Conservation (phyloP, 2,888 invertebrate species). For the Ypsolopha sequella region DNA sequence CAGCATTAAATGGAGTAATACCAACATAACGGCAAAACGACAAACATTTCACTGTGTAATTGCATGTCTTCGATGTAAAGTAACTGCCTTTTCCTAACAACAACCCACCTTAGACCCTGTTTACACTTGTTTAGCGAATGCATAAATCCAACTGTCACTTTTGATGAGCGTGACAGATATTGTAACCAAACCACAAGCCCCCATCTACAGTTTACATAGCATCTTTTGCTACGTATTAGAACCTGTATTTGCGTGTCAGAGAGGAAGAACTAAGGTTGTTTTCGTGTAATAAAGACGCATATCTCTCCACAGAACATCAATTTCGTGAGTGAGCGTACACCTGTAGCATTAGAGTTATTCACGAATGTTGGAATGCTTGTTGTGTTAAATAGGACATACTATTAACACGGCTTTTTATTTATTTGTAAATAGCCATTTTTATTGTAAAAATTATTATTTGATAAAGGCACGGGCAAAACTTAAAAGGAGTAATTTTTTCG, state of each 20-base stretch:
- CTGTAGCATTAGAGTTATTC: slow-evolving; percentile 28
- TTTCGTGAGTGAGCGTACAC: slow-evolving; percentile 22
- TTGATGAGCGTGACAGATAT: slow-evolving; percentile 20
- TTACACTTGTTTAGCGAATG: slow-evolving; percentile 15
- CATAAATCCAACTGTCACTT: slow-evolving; percentile 28
- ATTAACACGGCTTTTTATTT: too few species aligned
- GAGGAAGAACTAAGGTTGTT: background rate
- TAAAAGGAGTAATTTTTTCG: too few species aligned
- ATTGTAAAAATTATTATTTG: too few species aligned
- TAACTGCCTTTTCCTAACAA: too few species aligned
- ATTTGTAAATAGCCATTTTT: too few species aligned
- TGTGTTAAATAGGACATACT: too few species aligned
- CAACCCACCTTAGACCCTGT: slow-evolving; percentile 9
- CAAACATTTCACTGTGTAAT: too few species aligned
- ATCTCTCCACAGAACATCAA: slow-evolving; percentile 26
- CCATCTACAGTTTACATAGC: background rate
- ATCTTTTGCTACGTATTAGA: background rate
- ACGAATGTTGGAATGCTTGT: too few species aligned
- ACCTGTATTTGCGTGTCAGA: background rate
- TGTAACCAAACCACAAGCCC: background rate
- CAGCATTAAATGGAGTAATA: slow-evolving; percentile 10
- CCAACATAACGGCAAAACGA: slow-evolving; percentile 12
- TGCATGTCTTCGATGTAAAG: too few species aligned
- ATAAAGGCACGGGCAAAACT: too few species aligned
- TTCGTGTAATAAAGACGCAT: slow-evolving; percentile 23